Base-by-base conservation (phyloP, 2,888 invertebrate species). In the Metallyticus violacea region DNA sequence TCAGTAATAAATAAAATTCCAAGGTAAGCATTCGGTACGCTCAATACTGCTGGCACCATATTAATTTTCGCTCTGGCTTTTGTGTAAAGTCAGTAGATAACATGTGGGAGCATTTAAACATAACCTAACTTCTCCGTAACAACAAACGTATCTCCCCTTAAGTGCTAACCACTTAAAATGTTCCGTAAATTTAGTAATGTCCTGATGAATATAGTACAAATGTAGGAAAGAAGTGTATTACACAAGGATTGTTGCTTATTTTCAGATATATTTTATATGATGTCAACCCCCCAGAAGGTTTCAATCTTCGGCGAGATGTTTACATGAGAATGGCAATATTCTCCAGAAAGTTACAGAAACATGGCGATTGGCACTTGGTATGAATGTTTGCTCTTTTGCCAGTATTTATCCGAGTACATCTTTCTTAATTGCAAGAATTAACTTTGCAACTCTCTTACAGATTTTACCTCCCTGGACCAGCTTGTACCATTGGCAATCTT, bases 301-400 rank as follows among this genome's bases (percentile, higher is more conserved):
- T 99, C 91, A 99, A 99, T 93, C 93, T 99, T 88, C 94, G 99
- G 25, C 94, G 99, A 76, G 99, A 99, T 93, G 99, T 99, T 1
- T 99, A 98, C 90, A 96, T 99, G 93, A 94, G 99, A 89, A 94
- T 98, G 90, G 98, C 99, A 1, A 95, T 97, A 81, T 95, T 99
- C 90, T 93, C 97, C 0, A 93, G 95, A 40, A 94, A 95, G 87
- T 93, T 98, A 85, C 28, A 82, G 26, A 93, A 93, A 86, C 91
- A 92, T 15, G 91, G 89, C 77, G 90, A 91, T 4, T 93, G 93
- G 93, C 91, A 91, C 62, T 89, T 94, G 89, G 92, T 92, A 88
- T 77, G n/a, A 22, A 1, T 7, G 15, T 25, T 4, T 9, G 2
- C 7, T 78, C 26, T 78, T 25, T 40, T 1, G n/a, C n/a, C n/a